Base-by-base conservation (phyloP, 2,888 invertebrate genomes). In the Caenorhabditis drosophilae region DNA sequence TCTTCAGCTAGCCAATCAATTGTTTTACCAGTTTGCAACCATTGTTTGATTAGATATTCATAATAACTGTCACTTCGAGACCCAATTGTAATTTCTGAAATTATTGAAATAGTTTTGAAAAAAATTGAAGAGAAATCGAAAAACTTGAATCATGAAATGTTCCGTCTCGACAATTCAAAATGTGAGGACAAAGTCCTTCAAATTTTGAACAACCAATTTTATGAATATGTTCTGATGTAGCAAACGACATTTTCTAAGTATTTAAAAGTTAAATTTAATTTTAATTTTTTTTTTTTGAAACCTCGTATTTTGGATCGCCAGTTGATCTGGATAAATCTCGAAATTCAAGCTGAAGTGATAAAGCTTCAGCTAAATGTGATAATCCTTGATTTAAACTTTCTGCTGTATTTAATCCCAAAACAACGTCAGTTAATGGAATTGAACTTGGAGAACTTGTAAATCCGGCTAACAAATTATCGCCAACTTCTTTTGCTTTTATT, bases 21-120 rank as follows among this genome's bases (percentile, higher is more conserved):
- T 9, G 79, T 84, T 72, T 92, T 92, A 16, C 95, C 96, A 2
- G 94, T 94, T 86, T 98, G 97, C 52, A 98, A 86, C 95, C 96
- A 98, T 84, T 97, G 96, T 82, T 98, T 98, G 2, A 98, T 87
- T 63, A 98, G 87, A 85, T 98, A 98, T 85, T 98, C 98, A 84
- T 99, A 98, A 85, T 98, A 99, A 80, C 93, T 94, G 85, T 98
- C 98, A 0, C 94, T 95, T 31, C 97, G 87, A 0, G 97, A 97
- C 0, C 98, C 98, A 11, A 98, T 87, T 0, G 97, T 97, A 58
- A 98, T 92, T 1, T 94, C 92, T 1, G 92, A 27, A 41, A 41
- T 31, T 9, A n/a, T n/a, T n/a, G n/a, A n/a, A n/a, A n/a, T n/a
- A n/a, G n/a, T n/a, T n/a, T n/a, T n/a, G n/a, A n/a, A n/a, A n/a